Conservation (phyloP, 1,140 invertebrate genomes). For the Monochamus saltuarius region DNA sequence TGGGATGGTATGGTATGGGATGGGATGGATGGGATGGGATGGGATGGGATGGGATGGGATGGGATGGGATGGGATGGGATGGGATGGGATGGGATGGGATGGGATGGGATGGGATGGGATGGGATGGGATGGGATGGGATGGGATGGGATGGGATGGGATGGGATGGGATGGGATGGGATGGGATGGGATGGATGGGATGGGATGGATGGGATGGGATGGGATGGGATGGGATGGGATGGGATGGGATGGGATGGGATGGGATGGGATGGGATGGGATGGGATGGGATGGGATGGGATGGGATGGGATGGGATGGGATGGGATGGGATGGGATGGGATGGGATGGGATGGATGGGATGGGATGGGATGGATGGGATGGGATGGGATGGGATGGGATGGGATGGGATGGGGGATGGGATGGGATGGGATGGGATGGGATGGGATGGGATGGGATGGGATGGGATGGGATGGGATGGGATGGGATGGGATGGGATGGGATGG, state of each 20-base stretch:
- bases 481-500: not conserved
- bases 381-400: not conserved
- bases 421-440: not conserved
- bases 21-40: no score
- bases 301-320: constrained; percentile 1
- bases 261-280: constrained; percentile 8
- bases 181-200: no score
- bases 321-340: not conserved
- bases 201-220: no score
- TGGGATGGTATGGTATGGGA: no score
- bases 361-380: no score
- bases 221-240: constrained; percentile 4
- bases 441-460: not conserved
- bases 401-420: not conserved
- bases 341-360: no score
- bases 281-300: constrained; percentile 5
- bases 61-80: not conserved
- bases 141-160: not conserved
- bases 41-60: constrained; percentile 1
- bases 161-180: not conserved
- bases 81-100: not conserved
- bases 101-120: not conserved
- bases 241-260: constrained; percentile 6
- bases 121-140: not conserved
- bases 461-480: not conserved